Conservation (phyloP, 2,797 vertebrate species). For the Lerista edwardsae region DNA sequence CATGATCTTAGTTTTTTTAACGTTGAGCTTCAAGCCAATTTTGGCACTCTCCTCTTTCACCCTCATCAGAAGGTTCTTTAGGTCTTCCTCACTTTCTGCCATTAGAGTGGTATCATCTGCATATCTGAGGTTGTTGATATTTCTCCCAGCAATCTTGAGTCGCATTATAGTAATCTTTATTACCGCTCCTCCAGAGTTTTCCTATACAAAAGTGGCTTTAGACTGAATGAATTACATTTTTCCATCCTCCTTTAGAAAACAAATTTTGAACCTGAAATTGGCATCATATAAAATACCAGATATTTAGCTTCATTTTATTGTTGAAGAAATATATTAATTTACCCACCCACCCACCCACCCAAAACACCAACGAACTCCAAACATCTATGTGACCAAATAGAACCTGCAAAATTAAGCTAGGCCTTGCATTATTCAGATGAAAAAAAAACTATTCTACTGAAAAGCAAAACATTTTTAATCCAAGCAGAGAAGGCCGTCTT, state of each 20-base stretch:
- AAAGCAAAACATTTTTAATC: slow-evolving; percentile 60
- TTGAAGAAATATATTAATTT: not conserved
- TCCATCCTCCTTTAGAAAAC: not conserved
- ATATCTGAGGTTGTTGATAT: too few species aligned
- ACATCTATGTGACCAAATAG: not conserved
- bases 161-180: not conserved
- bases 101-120: too few species aligned
- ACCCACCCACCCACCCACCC: not conserved
- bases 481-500: slow-evolving; percentile 66
- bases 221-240: not conserved
- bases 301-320: not conserved
- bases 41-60: too few species aligned
- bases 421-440: not conserved
- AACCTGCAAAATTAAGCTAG: not conserved
- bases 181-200: not conserved
- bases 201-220: not conserved
- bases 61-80: too few species aligned
- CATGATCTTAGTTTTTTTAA: too few species aligned
- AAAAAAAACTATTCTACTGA: not conserved
- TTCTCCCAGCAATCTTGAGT: too few species aligned
- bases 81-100: too few species aligned
- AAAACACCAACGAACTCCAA: too few species aligned
- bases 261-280: not conserved
- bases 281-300: not conserved
- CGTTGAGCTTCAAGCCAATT: too few species aligned